phyloP scores from a whole-genome alignment of 2,888 invertebrate species.

The Thumatha senex region DNA sequence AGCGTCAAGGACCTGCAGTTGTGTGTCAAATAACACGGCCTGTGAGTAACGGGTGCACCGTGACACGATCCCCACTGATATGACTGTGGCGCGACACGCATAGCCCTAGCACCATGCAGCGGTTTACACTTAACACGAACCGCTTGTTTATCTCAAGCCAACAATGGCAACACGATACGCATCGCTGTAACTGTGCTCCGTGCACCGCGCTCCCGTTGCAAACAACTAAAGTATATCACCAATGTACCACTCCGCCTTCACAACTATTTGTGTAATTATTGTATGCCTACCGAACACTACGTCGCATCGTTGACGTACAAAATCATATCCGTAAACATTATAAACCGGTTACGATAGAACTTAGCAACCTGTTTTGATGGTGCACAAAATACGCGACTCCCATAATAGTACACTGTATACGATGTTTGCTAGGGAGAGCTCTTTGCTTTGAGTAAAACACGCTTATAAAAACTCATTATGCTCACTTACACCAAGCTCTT shows the following conservation, averaged over 20 bases:
- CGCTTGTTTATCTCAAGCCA: conserved; percentile 7
- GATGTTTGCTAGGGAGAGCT: too few species aligned
- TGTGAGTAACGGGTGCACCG: background rate
- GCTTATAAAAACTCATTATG: too few species aligned
- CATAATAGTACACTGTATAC: too few species aligned
- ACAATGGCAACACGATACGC: conserved; percentile 15
- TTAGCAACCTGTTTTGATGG: too few species aligned
- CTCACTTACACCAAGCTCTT: too few species aligned
- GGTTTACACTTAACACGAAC: conserved; percentile 2
- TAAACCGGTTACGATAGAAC: too few species aligned
- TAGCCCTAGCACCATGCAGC: background rate
- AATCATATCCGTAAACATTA: too few species aligned
- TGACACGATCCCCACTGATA: background rate
- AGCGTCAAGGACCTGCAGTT: background rate
- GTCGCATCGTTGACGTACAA: too few species aligned
- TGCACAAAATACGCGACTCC: too few species aligned
- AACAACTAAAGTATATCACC: too few species aligned
- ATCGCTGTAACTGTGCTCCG: background rate
- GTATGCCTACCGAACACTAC: too few species aligned
- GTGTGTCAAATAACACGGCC: conserved; percentile 6
- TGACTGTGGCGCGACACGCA: background rate
- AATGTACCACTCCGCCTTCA: background rate
- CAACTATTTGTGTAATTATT: background rate
- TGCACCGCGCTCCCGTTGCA: background rate
- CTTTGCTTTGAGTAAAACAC: too few species aligned